Base-by-base conservation (phyloP, 2,113 vertebrate genomes). In the Antennarius striatus region DNA sequence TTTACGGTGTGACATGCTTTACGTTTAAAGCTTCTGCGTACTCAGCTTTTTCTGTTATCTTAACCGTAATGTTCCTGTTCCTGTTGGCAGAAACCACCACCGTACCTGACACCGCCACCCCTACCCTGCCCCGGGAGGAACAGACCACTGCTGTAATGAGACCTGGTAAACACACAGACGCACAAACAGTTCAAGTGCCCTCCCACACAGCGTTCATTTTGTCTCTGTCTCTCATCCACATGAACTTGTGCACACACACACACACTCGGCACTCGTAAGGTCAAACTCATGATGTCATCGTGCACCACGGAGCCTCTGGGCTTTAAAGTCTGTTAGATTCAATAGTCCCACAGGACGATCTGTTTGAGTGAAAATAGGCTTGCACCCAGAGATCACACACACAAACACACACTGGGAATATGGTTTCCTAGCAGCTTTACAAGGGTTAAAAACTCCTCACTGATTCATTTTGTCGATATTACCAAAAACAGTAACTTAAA, bases 71-170 rank as follows among this genome's bases (percentile, higher is more conserved):
- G 6, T 40, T 56, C 16, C 43, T 59, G 53, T 57, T 48, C 57
- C 63, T 82, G 56, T 50, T 71, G 54, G 13, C 85, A 99, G 96
- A 98, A 74, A 91, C 92, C 10, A 96, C 93, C 56, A 94, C 97
- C 68, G 86, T 95, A 14, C 93, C 91, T 28, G 94, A 96, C 88
- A 96, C 94, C 0, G 82, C 93, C 40, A 94, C 94, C 50, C 95
- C 96, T 36, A 98, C 97, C 0, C n/a, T 93, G 60, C 93, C 93
- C 58, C 91, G 86, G 0, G 91, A 94, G 78, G 94, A 95, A 64
- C 93, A 93, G 47, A 96, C 95, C 59, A 95, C 93, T 13, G 93
- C 94, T 22, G 92, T 90, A 13, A 92, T 93, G 0, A 91, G 87
- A 83, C 62, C 87, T 4, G 84, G 86, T 87, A 72, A 78, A 65